Evolutionary conservation across 2,797 vertebrate genomes (phyloP).

Genomic region (Gobionotothen gibberifrons): DNA sequence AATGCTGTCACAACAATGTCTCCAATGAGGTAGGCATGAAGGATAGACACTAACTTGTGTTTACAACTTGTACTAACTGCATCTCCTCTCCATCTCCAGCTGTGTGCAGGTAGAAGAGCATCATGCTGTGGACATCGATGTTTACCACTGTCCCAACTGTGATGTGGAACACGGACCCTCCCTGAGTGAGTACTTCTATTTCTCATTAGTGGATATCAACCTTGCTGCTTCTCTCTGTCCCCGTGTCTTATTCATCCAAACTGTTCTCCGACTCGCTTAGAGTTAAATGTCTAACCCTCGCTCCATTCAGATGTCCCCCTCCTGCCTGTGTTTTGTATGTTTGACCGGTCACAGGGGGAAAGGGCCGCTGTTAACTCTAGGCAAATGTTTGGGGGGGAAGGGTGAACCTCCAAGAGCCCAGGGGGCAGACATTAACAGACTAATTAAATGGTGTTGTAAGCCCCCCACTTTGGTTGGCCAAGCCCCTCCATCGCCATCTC

Average conservation of each 20-base stretch:
- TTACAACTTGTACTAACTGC: conserved; percentile 5
- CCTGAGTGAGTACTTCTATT: conserved; percentile 89
- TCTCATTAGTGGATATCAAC: conserved; percentile 9
- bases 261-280: not conserved
- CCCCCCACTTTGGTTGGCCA: conserved; percentile 57
- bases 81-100: conserved; percentile 77
- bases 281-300: conserved; percentile 31
- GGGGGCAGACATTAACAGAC: conserved; percentile 67
- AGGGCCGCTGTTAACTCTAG: conserved; percentile 30
- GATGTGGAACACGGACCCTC: conserved; percentile 92
- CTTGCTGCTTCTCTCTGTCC: not conserved
- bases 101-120: conserved; percentile 98
- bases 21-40: not conserved
- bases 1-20: not conserved
- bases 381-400: conserved; percentile 33
- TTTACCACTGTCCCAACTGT: conserved; percentile 99
- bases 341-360: conserved; percentile 34
- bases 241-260: conserved; percentile 25
- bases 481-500: conserved; percentile 32
- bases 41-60: not conserved
- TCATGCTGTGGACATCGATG: conserved; percentile 96
- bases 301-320: conserved; percentile 8
- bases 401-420: conserved; percentile 45
- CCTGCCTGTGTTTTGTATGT: conserved; percentile 15
- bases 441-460: conserved; percentile 74